Evolutionary conservation across 2,113 vertebrate genomes (phyloP), one percentile per base, ranked within the genome.

Genomic region (Pongo pygmaeus): DNA sequence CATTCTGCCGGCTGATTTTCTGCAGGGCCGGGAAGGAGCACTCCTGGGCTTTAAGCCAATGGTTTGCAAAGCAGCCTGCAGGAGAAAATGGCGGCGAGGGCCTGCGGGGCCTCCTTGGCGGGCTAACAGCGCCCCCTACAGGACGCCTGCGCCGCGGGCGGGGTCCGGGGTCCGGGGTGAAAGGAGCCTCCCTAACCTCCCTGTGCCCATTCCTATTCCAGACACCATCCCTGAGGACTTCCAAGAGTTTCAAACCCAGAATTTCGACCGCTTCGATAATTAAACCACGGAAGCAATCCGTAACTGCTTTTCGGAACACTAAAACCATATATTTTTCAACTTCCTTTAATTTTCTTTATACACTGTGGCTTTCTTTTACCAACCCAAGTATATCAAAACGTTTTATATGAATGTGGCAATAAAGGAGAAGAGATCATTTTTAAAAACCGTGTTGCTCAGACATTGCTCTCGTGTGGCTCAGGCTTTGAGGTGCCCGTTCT

Each of bases 211-310:
- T 98, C n/a, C 95, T 91, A 50, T 93, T 97, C 81, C 98, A 99
- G 99, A 99, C 88, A 99, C 99, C 79, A 99, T 99, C 96, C 99
- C 99, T 89, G 99, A 98, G 88, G 99, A 99, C 98, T 99, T 99
- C 48, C 98, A 99, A 97, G 99, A 99, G 93, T 99, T 99, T 95
- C 99, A 98, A 93, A 97, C 98, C 80, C 99, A 99, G 98, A 98
- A 98, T 74, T 98, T 99, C 93, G 97, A 99, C 69, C 46, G 97
- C 98, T 69, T 98, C 98, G 98, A 91, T 98, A 98, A 98, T 91
- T 98, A 98, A 98, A 90, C 80, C n/a, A 35, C 89, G 43, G 95
- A 96, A 84, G 74, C 95, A 97, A 98, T 93, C 87, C 22, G n/a
- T 94, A 77, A 90, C 48, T 97, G 96, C 97, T 98, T 97, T 96